Evolutionary conservation across 2,888 invertebrate genomes (phyloP), one percentile per base, ranked within the genome.

Genomic region (Leucophenga maculata): DNA sequence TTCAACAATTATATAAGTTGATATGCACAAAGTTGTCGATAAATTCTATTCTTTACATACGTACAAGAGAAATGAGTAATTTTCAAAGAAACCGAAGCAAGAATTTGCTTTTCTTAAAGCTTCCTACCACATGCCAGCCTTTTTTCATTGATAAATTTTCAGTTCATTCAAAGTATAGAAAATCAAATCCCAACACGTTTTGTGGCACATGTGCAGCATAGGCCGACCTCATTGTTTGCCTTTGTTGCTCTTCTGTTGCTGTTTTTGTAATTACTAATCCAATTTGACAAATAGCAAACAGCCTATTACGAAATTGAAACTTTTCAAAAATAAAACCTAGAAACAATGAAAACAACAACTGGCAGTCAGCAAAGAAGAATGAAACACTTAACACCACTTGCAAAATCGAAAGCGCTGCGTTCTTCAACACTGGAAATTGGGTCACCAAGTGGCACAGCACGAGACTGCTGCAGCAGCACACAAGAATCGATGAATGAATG

Each of bases 181-280:
- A 39, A 39, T 39, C 39, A 6, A 39, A 39, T 39, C 26, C 55
- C 13, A 18, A 55, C 22, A 59, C 59, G 59, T 59, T 59, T 59
- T 59, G 14, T 39, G 32, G 59, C 59, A 59, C 59, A 32, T 59
- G 59, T 59, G 39, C 39, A 39, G n/a, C n/a, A n/a, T n/a, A n/a
- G 39, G 11, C 39, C 8, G 39, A 39, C 3, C 39, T 39, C 39
- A 39, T 6, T 39, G 39, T 39, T 39, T 8, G 4, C 46, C 6
- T 16, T 50, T 32, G 32, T n/a, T 32, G 16, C 8, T 22, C 8
- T 13, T 26, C 8, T 22, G 22, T 13, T 26, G 59, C 59, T n/a
- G 18, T 18, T 52, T 26, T 32, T 31, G 32, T 59, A 31, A 32
- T 32, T n/a, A 32, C 18, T 32, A n/a, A 59, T 22, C 59, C 59